Percentiles rank a stretch among this genome's conserved stretches.
Conservation (phyloP, 2,113 vertebrate genomes). For the Corvus hawaiiensis region DNA sequence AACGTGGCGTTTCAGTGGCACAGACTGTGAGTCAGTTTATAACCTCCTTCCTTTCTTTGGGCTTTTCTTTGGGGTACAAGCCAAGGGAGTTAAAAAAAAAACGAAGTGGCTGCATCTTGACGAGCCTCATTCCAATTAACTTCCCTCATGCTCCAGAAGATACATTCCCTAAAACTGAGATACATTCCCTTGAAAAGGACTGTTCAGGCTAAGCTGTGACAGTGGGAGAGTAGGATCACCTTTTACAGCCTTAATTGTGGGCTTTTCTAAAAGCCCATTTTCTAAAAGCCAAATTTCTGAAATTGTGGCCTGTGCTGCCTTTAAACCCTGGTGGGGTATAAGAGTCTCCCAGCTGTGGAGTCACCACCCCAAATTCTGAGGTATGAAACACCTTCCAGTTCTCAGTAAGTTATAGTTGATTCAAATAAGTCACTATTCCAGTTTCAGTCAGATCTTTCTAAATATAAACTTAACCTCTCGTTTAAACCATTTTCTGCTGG, state of each 20-base stretch:
- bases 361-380: background rate
- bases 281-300: too few relatives aligned
- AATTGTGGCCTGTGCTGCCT: background rate
- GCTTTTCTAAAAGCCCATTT: background rate
- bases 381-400: background rate
- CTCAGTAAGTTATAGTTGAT: background rate
- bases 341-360: background rate
- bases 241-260: background rate
- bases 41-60: constrained; percentile 38
- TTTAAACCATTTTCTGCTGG: background rate
- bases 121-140: background rate
- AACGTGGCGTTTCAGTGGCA: constrained; percentile 14
- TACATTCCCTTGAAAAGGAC: background rate
- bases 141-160: background rate
- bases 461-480: background rate
- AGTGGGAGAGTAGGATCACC: background rate
- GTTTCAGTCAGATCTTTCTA: background rate
- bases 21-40: constrained; percentile 6
- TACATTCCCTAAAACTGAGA: background rate
- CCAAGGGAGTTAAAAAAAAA: background rate
- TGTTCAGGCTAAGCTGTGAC: background rate
- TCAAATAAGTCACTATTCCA: constrained; percentile 11
- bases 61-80: background rate
- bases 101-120: background rate
- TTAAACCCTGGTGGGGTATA: background rate